Evolutionary conservation across 2,888 invertebrate genomes (phyloP).

Genomic region (Apodemia hepburni): DNA sequence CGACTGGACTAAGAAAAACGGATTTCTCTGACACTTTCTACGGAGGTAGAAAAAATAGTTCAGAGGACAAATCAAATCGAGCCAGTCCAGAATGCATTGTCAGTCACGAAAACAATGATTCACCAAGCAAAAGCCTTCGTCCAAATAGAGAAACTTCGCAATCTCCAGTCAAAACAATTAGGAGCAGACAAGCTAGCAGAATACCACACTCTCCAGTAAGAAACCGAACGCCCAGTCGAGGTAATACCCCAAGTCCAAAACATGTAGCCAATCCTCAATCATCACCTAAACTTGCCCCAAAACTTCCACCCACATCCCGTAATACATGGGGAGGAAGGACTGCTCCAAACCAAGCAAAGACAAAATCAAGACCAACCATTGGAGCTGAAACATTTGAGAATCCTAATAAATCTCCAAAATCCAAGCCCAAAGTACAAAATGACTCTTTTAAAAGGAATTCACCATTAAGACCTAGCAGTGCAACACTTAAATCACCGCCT

Average conservation of each 20-base stretch:
- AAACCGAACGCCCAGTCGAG: conserved; percentile 53
- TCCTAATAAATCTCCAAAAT: conserved; percentile 83
- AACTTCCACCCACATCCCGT: conserved; percentile 71
- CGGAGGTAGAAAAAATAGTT: conserved; percentile 70
- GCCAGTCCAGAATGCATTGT: conserved; percentile 68
- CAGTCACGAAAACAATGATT: conserved; percentile 58
- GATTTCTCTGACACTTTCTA: conserved; percentile 83
- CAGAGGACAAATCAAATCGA: conserved; percentile 61
- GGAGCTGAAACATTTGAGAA: conserved; percentile 68
- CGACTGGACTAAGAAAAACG: conserved; percentile 86
- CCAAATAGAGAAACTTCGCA: conserved; percentile 56
- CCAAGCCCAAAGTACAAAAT: conserved; percentile 54
- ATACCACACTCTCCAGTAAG: conserved; percentile 72
- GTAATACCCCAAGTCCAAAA: conserved; percentile 70
- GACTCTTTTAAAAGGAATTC: conserved; percentile 76
- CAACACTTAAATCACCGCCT: conserved; percentile 78
- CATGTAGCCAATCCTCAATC: conserved; percentile 58
- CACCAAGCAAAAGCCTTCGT: conserved; percentile 65
- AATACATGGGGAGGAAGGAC: conserved; percentile 89
- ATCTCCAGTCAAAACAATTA: conserved; percentile 59
- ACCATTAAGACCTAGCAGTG: conserved; percentile 68
- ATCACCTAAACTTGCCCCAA: conserved; percentile 63
- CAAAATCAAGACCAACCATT: conserved; percentile 60
- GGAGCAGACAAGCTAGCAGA: conserved; percentile 66
- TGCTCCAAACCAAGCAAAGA: conserved; percentile 59